These are phyloP conservation scores for Holacanthus passer DNA, from an alignment of 2,113 vertebrate genomes.

Conservation along the genomic window DNA sequence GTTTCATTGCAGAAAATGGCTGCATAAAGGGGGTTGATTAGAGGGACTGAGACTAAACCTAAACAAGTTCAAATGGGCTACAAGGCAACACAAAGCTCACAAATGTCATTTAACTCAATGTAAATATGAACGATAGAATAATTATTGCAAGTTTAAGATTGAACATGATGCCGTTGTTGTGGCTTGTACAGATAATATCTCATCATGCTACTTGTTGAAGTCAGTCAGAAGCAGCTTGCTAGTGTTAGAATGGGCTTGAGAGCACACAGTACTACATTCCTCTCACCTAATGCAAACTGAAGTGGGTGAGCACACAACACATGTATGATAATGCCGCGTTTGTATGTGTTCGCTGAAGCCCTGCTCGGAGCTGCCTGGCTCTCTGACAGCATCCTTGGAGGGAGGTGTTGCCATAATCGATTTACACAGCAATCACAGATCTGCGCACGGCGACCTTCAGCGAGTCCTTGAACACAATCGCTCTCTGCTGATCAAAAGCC, in stretches of 20 bases:
- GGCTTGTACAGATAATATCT: neutral
- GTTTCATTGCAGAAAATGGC: neutral
- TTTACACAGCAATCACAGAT: slow-evolving; percentile 80
- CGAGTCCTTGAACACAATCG: slow-evolving; percentile 74
- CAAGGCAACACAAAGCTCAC: neutral
- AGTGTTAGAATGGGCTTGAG: neutral
- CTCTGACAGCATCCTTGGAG: slow-evolving; percentile 70
- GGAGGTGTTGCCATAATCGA: slow-evolving; percentile 75
- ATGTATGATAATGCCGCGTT: slow-evolving; percentile 8
- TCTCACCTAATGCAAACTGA: neutral
- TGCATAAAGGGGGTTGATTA: neutral
- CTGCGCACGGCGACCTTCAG: slow-evolving; percentile 75
- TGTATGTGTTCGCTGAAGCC: slow-evolving; percentile 32
- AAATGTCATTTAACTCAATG: neutral
- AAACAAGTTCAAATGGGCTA: neutral
- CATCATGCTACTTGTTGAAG: neutral
- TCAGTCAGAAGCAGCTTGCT: neutral
- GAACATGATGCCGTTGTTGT: neutral
- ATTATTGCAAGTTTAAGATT: neutral
- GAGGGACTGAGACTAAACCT: neutral
- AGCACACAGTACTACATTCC: neutral
- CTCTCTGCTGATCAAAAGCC: slow-evolving; percentile 63
- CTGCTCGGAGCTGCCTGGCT: slow-evolving; percentile 50
- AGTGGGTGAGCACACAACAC: neutral
- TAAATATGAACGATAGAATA: neutral